Base-by-base conservation (phyloP, 2,888 invertebrate species). In the Epinotia bilunana region DNA sequence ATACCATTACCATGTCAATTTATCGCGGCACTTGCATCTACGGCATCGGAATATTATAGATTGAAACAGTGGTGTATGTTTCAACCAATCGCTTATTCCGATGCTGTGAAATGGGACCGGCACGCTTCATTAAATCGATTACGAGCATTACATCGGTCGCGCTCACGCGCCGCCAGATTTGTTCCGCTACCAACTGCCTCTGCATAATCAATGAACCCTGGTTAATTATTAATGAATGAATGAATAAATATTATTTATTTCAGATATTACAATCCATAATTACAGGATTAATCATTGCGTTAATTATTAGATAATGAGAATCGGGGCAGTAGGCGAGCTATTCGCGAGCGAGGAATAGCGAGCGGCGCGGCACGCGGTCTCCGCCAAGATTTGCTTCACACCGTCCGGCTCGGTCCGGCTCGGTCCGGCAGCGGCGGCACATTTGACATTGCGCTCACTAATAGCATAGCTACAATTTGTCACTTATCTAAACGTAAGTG, bases 251-350 rank as follows among this genome's bases (percentile, higher is more conserved):
- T n/a, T n/a, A n/a, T n/a, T n/a, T n/a, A n/a, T n/a, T n/a, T n/a
- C n/a, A n/a, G n/a, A n/a, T n/a, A n/a, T n/a, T n/a, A n/a, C n/a
- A n/a, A n/a, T n/a, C n/a, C n/a, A n/a, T n/a, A n/a, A n/a, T n/a
- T n/a, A n/a, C n/a, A 53, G 16, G 49, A 18, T 57, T 67, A 39
- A 55, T 67, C 13, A 55, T 67, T 33, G 33, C 28, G 12, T 18
- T 67, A 55, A 67, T 67, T 6, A 20, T 39, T 55, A 18, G 12
- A 39, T 39, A 57, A 67, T 57, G 67, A 67, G 65, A 65, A 65
- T 65, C 49, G 64, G 49, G 28, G 20, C 46, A 63, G 13, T 63
- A 18, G 46, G 43, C 16, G 46, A 11, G 16, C 9, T 49, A 53
- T n/a, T 65, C 33, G 53, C 16, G 18, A 5, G 20, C 12, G 53